Conservation (phyloP, 2,888 invertebrate genomes). For the Gari tellinella region DNA sequence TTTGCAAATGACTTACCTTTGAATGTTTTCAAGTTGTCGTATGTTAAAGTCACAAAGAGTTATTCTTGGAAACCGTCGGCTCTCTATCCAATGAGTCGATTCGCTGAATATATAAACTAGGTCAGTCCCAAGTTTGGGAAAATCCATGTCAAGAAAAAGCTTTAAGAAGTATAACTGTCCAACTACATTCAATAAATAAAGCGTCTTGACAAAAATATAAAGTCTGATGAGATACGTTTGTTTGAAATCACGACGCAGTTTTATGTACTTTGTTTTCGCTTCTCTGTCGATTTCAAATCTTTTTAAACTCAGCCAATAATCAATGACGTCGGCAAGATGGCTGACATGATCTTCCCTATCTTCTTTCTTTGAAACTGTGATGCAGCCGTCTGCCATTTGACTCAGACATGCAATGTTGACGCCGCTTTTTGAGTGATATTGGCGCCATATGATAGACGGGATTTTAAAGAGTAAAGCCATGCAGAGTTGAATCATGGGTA, state of each 20-base stretch:
- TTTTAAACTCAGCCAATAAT: constrained; percentile 65
- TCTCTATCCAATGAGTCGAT: constrained; percentile 37
- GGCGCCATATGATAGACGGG: constrained; percentile 64
- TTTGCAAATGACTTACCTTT: constrained; percentile 29
- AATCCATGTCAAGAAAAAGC: constrained; percentile 73
- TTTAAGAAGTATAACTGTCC: constrained; percentile 74
- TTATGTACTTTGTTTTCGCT: no score
- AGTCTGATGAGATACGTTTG: constrained; percentile 72
- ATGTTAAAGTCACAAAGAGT: constrained; percentile 77
- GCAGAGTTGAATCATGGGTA: constrained; percentile 81
- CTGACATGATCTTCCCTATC: constrained; percentile 54
- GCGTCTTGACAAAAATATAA: constrained; percentile 70
- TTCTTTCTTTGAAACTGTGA: constrained; percentile 56
- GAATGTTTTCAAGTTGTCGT: constrained; percentile 73
- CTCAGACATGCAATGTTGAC: constrained; percentile 61
- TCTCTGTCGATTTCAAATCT: no score
- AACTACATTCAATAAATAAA: constrained; percentile 70
- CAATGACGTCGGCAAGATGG: constrained; percentile 61
- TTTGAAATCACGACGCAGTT: background rate
- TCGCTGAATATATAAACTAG: constrained; percentile 27
- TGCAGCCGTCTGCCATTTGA: constrained; percentile 44
- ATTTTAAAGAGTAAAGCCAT: constrained; percentile 66
- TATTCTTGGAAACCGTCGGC: constrained; percentile 66
- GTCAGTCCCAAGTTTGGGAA: constrained; percentile 72
- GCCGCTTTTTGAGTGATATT: constrained; percentile 63